These are phyloP conservation scores for Buphagus erythrorhynchus DNA, from an alignment of 2,797 vertebrate species.

Conservation along the genomic window DNA sequence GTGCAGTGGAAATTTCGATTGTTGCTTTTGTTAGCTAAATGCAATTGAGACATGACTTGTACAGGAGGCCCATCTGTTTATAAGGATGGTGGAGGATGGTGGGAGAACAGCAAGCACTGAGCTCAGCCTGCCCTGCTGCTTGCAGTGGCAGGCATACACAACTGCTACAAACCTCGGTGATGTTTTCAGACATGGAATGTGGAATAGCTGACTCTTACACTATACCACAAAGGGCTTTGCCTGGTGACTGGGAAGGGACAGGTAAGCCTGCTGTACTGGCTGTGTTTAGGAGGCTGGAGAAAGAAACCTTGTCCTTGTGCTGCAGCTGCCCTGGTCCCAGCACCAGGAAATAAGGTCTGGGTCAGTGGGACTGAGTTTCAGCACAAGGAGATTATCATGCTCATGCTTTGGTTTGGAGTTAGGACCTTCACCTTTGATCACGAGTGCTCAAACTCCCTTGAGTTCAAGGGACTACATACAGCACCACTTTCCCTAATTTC, in stretches of 20 bases:
- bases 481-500: not conserved
- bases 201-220: not conserved
- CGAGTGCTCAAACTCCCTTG: not conserved
- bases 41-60: not conserved
- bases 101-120: not conserved
- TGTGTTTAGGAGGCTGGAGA: not conserved
- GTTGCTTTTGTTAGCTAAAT: conserved; percentile 22
- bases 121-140: not conserved
- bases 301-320: not conserved
- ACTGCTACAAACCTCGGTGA: accelerated
- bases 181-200: not conserved
- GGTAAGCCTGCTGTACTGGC: not conserved
- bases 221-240: not conserved
- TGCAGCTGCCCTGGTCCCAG: not conserved
- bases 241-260: not conserved
- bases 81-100: not conserved
- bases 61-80: conserved; percentile 4
- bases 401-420: not conserved
- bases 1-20: not conserved
- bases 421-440: not conserved
- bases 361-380: not conserved
- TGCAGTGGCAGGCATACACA: accelerated
- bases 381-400: not conserved
- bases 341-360: not conserved
- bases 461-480: not conserved